Percentiles rank a stretch among this genome's conserved stretches.
These are phyloP conservation scores for Dichetophora obliterata DNA, from an alignment of 2,888 invertebrate genomes.

Conservation along the genomic window DNA sequence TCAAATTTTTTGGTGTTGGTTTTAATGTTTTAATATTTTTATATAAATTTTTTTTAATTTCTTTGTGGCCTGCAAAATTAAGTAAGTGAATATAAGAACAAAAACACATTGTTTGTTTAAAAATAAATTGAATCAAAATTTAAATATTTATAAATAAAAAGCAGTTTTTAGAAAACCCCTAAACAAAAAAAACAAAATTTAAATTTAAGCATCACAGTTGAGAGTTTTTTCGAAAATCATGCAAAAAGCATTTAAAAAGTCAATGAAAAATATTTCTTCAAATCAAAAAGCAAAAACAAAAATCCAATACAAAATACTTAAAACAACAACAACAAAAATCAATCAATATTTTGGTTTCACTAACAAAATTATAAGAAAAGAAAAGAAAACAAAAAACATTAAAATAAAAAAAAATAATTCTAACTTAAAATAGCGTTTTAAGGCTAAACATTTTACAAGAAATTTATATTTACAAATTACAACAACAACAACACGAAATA, in stretches of 20 bases:
- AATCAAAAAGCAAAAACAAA: neutral
- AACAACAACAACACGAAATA: constrained; percentile 29
- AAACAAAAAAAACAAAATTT: constrained; percentile 28
- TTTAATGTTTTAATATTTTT: neutral
- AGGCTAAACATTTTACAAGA: constrained; percentile 27
- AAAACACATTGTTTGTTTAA: neutral
- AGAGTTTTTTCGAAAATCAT: constrained; percentile 47
- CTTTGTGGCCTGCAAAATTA: neutral
- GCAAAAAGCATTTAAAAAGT: neutral
- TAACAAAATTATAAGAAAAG: constrained; percentile 5
- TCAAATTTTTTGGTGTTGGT: neutral
- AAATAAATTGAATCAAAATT: neutral
- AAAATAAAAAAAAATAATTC: constrained; percentile 30
- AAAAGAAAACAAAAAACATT: neutral
- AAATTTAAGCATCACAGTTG: constrained; percentile 49
- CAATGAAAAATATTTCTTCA: neutral
- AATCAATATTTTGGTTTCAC: constrained; percentile 43
- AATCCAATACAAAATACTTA: neutral
- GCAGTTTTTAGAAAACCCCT: constrained; percentile 28
- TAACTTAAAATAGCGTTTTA: constrained; percentile 5
- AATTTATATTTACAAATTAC: constrained; percentile 19
- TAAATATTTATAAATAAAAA: constrained; percentile 17
- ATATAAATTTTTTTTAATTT: too few species aligned
- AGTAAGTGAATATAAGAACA: neutral
- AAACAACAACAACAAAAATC: constrained; percentile 22